These are phyloP conservation scores for Branchinecta sandiegonensis DNA, from an alignment of 2,888 invertebrate species.

Conservation along the genomic window DNA sequence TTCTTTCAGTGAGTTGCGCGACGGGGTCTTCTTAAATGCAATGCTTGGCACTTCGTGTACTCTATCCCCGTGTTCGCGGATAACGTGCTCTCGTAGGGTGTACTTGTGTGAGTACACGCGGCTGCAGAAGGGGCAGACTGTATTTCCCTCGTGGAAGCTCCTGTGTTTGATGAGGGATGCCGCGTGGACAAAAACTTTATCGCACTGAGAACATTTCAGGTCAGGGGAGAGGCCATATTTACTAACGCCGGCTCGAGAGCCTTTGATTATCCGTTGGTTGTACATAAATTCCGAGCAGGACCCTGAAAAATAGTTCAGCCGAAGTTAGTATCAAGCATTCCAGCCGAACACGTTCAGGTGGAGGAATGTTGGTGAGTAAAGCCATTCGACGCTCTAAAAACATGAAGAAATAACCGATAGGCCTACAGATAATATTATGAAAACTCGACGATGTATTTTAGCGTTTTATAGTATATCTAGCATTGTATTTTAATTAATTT, in stretches of 20 bases:
- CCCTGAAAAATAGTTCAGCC: too few species aligned
- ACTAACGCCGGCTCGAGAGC: constrained; percentile 12
- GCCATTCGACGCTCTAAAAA: too few species aligned
- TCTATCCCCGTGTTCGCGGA: constrained; percentile 5
- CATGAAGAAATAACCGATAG: too few species aligned
- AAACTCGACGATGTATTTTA: too few species aligned
- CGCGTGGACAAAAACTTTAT: constrained; percentile 15
- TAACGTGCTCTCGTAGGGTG: constrained; percentile 7
- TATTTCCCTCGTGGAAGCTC: constrained; percentile 1
- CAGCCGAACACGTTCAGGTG: too few species aligned
- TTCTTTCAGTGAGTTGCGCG: not conserved
- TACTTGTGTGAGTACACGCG: constrained; percentile 9
- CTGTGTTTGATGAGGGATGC: constrained; percentile 12
- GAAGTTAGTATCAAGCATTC: too few species aligned
- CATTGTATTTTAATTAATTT: too few species aligned
- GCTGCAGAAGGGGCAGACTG: not conserved
- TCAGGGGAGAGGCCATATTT: constrained; percentile 8
- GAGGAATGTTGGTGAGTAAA: too few species aligned
- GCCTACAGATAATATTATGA: too few species aligned
- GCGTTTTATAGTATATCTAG: too few species aligned
- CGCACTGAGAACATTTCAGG: constrained; percentile 1
- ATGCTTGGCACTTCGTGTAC: constrained; percentile 11
- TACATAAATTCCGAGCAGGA: not conserved
- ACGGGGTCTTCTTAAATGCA: constrained; percentile 1
- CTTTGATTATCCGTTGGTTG: constrained; percentile 11